Base-by-base conservation (phyloP, 2,888 invertebrate genomes). In the Tillus elongatus region DNA sequence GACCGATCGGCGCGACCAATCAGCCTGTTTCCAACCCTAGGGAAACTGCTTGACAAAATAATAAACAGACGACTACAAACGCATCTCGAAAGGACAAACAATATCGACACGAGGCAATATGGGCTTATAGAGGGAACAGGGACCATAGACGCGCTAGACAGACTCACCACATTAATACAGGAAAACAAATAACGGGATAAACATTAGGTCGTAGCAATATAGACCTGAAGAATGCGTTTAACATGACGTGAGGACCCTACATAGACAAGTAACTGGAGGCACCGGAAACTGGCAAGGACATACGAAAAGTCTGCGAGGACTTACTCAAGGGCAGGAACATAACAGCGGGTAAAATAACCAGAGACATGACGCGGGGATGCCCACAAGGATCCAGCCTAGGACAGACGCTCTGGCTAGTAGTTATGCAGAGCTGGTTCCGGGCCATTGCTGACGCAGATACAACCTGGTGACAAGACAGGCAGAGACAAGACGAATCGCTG, bases 341-440 rank as follows among this genome's bases (percentile, higher is more conserved):
- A 24, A 24, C 24, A 9, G 6, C 24, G 9, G 24, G 24, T 8
- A 9, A 24, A 24, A 6, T 13, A 8, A 30, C 4, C 4, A 19
- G 4, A 11, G 2, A 2, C 3, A 39, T 29, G 10, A 35, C 24
- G 11, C 30, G 30, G 14, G 39, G 39, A 15, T 35, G 35, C 35
- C n/a, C n/a, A n/a, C n/a, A n/a, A n/a, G n/a, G n/a, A n/a, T n/a
- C n/a, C n/a, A n/a, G n/a, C n/a, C n/a, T 39, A 1, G 39, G 35
- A 8, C 39, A 35, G 2, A 27, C 24, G 1, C 15, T 39, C 14
- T 39, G 39, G 35, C 26, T 30, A 2, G 2, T 35, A 10, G 10
- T 35, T 2, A 35, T 39, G 35, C 29, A 39, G 13, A 16, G 13
- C 8, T 35, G 39, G 31, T 39, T 39, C 32, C 14, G 19, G 3